Conservation (phyloP, 2,888 invertebrate genomes). For the Agelastica alni region DNA sequence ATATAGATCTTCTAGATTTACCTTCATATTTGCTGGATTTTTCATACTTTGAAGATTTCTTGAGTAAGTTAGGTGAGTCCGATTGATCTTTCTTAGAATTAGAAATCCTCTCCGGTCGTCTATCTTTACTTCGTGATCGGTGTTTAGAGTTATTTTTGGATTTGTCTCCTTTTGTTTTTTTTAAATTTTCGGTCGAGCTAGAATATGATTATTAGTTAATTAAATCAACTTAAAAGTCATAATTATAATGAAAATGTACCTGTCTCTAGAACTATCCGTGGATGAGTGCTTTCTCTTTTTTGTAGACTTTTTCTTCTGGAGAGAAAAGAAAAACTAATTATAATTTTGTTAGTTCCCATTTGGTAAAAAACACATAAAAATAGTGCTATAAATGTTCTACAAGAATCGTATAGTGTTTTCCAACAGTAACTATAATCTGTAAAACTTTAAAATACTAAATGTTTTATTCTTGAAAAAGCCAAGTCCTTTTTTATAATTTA, state of each 20-base stretch:
- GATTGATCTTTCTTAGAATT: slow-evolving; percentile 24
- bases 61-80: slow-evolving; percentile 24
- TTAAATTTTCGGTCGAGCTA: slow-evolving; percentile 48
- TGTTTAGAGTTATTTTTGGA: slow-evolving; percentile 26
- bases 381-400: slow-evolving; percentile 11
- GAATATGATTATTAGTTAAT: slow-evolving; percentile 20
- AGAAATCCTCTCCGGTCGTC: slow-evolving; percentile 21
- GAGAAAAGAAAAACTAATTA: slow-evolving; percentile 44
- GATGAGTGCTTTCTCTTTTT: slow-evolving; percentile 62
- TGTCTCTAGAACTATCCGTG: slow-evolving; percentile 62
- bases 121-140: slow-evolving; percentile 27
- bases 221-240: slow-evolving; percentile 16
- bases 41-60: slow-evolving; percentile 19
- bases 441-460: too few relatives aligned
- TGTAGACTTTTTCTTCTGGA: slow-evolving; percentile 61
- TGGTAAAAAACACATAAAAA: background rate
- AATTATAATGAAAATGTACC: slow-evolving; percentile 52
- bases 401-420: background rate
- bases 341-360: background rate
- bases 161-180: slow-evolving; percentile 34
- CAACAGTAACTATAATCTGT: too few relatives aligned
- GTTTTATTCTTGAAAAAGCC: too few relatives aligned
- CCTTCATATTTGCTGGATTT: slow-evolving; percentile 29
- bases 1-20: slow-evolving; percentile 27
- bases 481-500: too few relatives aligned